Conservation (phyloP, 2,113 vertebrate genomes). For the Anhinga rufa region DNA sequence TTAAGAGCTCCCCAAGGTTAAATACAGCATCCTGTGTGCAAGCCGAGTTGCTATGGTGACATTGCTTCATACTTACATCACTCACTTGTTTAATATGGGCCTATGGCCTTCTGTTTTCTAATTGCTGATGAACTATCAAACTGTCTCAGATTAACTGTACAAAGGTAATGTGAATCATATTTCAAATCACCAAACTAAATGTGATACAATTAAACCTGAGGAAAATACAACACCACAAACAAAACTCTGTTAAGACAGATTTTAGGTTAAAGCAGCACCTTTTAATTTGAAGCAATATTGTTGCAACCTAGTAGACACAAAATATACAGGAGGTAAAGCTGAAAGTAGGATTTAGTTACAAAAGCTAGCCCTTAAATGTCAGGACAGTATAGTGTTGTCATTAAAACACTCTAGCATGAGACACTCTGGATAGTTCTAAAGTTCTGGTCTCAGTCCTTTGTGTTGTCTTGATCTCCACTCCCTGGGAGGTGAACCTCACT, state of each 20-base stretch:
- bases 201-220: not conserved
- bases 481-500: not conserved
- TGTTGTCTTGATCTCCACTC: not conserved
- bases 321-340: not conserved
- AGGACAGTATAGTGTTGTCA: not conserved
- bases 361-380: not conserved
- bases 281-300: not conserved
- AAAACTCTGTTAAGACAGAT: not conserved
- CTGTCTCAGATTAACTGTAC: constrained; percentile 1
- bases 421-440: not conserved
- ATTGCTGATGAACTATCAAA: constrained; percentile 23
- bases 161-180: not conserved
- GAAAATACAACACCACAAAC: not conserved
- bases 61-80: constrained; percentile 30
- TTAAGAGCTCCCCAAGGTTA: constrained; percentile 50
- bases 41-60: constrained; percentile 49
- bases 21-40: constrained; percentile 42
- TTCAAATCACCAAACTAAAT: not conserved
- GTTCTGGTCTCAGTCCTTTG: not conserved
- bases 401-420: not conserved
- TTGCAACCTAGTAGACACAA: not conserved
- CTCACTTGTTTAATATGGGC: constrained; percentile 28
- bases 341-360: not conserved
- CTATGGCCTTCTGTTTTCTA: constrained; percentile 23
- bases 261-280: not conserved